Percentiles rank a stretch among this genome's conserved stretches.
These are phyloP conservation scores for Micromys minutus DNA, from an alignment of 2,113 vertebrate genomes.

Conservation along the genomic window DNA sequence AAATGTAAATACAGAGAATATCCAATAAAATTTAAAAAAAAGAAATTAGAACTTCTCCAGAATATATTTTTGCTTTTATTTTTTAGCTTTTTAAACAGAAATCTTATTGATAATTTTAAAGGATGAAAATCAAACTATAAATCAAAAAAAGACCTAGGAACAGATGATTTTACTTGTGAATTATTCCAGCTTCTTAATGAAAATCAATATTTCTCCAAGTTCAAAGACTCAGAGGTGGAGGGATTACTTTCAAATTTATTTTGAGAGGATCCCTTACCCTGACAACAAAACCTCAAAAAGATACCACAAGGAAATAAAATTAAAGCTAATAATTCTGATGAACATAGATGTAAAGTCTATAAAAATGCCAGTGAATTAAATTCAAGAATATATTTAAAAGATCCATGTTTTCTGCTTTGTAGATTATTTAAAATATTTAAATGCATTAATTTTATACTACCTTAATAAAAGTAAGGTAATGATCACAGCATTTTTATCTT, in stretches of 20 bases:
- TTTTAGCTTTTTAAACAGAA: constrained; percentile 35
- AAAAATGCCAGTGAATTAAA: not conserved
- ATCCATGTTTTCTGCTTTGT: not conserved
- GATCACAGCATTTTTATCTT: not conserved
- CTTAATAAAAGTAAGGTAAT: not conserved
- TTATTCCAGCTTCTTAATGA: not conserved
- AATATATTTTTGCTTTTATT: not conserved
- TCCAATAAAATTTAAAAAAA: no score
- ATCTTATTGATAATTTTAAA: not conserved
- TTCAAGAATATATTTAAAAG: not conserved
- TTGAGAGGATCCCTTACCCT: not conserved
- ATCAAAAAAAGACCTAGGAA: not conserved
- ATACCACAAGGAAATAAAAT: not conserved
- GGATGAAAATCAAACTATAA: not conserved
- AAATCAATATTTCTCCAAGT: not conserved
- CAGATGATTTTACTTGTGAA: not conserved
- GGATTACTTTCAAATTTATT: not conserved
- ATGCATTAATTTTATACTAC: not conserved
- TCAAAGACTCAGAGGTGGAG: not conserved
- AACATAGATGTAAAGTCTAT: not conserved
- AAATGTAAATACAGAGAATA: no score
- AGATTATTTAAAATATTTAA: not conserved
- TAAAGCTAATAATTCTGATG: not conserved
- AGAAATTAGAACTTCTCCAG: not conserved
- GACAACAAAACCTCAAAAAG: not conserved